Evolutionary conservation across 2,888 invertebrate species (phyloP).

Genomic region (Limenitis camilla): DNA sequence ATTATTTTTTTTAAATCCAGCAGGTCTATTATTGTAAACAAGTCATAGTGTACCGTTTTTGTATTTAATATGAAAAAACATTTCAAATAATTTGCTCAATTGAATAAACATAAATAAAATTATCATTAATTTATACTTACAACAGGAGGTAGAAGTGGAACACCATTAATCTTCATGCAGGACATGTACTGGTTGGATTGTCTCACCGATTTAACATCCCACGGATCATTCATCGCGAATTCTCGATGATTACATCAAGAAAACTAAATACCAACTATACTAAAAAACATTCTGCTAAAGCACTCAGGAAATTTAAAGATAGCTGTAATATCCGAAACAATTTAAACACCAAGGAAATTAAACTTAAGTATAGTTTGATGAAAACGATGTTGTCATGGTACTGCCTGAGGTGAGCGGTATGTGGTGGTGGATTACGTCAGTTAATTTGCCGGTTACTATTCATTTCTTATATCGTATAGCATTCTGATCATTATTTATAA

Average conservation of each 20-base stretch:
- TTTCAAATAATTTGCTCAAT: not conserved
- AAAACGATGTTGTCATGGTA: slow-evolving; percentile 55
- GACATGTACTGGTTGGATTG: slow-evolving; percentile 74
- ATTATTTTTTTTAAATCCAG: no score
- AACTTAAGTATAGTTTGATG: slow-evolving; percentile 15
- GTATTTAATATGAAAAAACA: no score
- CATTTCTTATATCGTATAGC: not conserved
- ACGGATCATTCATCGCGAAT: slow-evolving; percentile 62
- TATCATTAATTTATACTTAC: slow-evolving; percentile 62
- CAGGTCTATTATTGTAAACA: no score
- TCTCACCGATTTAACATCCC: slow-evolving; percentile 64
- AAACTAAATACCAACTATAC: not conserved
- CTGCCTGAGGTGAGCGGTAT: slow-evolving; percentile 6
- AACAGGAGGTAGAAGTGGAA: slow-evolving; percentile 83
- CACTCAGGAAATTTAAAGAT: slow-evolving; percentile 14
- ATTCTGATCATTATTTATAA: no score
- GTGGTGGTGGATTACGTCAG: slow-evolving; percentile 53
- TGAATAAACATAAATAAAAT: slow-evolving; percentile 10
- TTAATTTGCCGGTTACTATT: slow-evolving; percentile 28
- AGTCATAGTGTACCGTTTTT: no score
- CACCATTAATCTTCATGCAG: slow-evolving; percentile 82
- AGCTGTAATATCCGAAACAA: slow-evolving; percentile 5
- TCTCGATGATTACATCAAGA: slow-evolving; percentile 8
- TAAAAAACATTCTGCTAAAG: not conserved
- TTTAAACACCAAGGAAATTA: slow-evolving; percentile 28